Evolutionary conservation across 1,140 invertebrate genomes (phyloP).

Genomic region (Euschistus heros): DNA sequence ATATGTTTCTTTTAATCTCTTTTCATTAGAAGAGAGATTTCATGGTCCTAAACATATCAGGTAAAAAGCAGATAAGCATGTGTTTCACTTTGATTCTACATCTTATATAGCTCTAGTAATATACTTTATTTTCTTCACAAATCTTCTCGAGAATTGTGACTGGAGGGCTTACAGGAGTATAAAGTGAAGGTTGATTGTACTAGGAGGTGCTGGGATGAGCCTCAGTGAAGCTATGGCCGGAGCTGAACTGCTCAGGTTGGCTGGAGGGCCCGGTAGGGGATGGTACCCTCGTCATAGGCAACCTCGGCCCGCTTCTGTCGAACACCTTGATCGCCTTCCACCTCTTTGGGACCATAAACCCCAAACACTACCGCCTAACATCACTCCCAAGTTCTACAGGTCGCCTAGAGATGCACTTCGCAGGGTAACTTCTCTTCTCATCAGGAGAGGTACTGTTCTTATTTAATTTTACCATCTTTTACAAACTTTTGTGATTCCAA

Average conservation of each 20-base stretch:
- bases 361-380: slow-evolving; percentile 67
- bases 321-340: slow-evolving; percentile 62
- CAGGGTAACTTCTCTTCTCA: slow-evolving; percentile 74
- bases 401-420: slow-evolving; percentile 70
- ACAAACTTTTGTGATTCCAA: not conserved
- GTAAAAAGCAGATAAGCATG: too few species aligned
- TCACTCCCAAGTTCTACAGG: slow-evolving; percentile 75
- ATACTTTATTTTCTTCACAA: too few species aligned
- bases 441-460: slow-evolving; percentile 55
- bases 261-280: slow-evolving; percentile 65
- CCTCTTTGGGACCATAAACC: slow-evolving; percentile 52
- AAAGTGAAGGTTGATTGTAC: not conserved
- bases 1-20: too few species aligned
- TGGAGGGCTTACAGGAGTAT: too few species aligned
- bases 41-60: too few species aligned
- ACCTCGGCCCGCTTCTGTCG: slow-evolving; percentile 63
- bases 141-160: too few species aligned
- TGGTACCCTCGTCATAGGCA: slow-evolving; percentile 68
- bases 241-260: slow-evolving; percentile 61
- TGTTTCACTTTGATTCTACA: too few species aligned
- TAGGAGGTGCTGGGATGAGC: slow-evolving; percentile 30
- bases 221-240: slow-evolving; percentile 54
- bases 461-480: not conserved
- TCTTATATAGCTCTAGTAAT: too few species aligned
- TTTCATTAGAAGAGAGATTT: too few species aligned